phyloP scores from a whole-genome alignment of 1,140 invertebrate species.

The Chionoecetes opilio region DNA sequence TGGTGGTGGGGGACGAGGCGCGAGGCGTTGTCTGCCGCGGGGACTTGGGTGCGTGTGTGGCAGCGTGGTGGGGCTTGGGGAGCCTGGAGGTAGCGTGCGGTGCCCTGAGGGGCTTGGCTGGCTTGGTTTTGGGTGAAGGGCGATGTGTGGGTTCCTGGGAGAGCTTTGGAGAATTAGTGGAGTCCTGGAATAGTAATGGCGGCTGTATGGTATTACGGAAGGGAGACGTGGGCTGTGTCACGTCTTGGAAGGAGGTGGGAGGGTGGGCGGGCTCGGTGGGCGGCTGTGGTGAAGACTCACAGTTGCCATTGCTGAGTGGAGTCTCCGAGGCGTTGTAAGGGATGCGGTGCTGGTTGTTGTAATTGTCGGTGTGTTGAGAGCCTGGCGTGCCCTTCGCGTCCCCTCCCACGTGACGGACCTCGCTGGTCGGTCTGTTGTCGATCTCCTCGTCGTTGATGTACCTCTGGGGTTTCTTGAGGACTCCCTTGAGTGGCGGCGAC shows the following conservation, averaged over 20 bases:
- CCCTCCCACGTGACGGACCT: no score
- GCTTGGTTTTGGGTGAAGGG: not conserved
- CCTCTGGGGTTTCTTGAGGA: not conserved
- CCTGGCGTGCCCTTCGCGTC: not conserved
- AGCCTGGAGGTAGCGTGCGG: not conserved
- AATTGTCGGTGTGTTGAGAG: not conserved
- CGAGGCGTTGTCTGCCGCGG: not conserved
- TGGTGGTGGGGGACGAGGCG: not conserved
- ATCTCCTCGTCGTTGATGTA: not conserved
- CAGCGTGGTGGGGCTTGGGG: not conserved
- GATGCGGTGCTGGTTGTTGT: not conserved
- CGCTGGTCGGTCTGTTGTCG: not conserved
- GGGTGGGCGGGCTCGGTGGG: not conserved
- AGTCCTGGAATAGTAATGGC: not conserved
- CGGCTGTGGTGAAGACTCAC: not conserved
- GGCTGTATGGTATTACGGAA: not conserved
- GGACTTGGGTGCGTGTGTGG: not conserved
- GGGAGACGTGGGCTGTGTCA: not conserved
- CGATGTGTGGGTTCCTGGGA: not conserved
- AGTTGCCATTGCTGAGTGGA: not conserved
- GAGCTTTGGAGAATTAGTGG: not conserved
- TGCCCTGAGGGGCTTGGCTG: not conserved
- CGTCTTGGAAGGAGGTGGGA: not conserved
- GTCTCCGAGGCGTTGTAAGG: not conserved
- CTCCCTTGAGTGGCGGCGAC: not conserved